phyloP scores from a whole-genome alignment of 2,888 invertebrate species.

The Xiphydria camelus region DNA sequence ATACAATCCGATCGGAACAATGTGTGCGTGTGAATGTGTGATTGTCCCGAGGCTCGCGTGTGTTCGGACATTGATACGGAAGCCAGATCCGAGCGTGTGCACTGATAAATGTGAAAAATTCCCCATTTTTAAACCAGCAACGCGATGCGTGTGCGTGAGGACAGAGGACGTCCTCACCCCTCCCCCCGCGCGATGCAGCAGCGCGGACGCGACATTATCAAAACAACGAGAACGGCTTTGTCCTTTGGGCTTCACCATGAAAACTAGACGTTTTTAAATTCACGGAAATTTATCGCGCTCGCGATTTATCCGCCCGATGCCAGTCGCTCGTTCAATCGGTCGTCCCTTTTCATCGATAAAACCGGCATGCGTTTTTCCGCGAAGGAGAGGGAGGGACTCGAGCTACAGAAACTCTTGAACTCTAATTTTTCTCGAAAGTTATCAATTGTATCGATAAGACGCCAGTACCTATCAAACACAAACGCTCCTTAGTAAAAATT shows the following conservation, averaged over 20 bases:
- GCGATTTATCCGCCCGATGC: conserved; percentile 40
- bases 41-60: conserved; percentile 52
- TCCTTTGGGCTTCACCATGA: conserved; percentile 41
- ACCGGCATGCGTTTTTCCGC: too few species aligned
- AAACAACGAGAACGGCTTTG: conserved; percentile 42
- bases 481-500: too few species aligned
- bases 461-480: too few species aligned
- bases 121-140: conserved; percentile 30
- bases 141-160: too few species aligned
- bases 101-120: conserved; percentile 52
- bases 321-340: too few species aligned
- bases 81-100: conserved; percentile 47
- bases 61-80: conserved; percentile 50
- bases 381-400: too few species aligned
- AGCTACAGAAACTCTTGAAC: too few species aligned
- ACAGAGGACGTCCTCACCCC: too few species aligned
- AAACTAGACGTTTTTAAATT: conserved; percentile 41
- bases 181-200: conserved; percentile 37
- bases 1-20: conserved; percentile 57
- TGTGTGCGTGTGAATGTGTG: conserved; percentile 55
- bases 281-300: conserved; percentile 42
- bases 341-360: too few species aligned
- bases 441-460: too few species aligned
- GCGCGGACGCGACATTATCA: conserved; percentile 42
- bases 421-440: too few species aligned